Evolutionary conservation across 2,113 vertebrate species (phyloP), one percentile per base, ranked within the genome.

Genomic region (Peromyscus maniculatus): DNA sequence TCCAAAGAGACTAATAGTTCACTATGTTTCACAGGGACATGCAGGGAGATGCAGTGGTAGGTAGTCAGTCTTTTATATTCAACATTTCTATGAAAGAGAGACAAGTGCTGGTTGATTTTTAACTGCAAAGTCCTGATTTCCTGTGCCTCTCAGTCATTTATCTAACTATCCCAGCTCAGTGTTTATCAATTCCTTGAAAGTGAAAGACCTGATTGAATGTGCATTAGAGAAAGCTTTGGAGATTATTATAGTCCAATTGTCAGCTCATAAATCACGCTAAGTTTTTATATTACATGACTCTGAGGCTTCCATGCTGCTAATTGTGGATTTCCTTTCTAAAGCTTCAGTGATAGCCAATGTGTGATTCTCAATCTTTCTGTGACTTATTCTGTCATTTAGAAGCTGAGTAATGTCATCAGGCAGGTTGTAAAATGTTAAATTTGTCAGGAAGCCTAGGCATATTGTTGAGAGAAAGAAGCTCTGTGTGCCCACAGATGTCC

Each of bases 171-270:
- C 92, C 1, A 10, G 31, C 87, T 94, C 95, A 72, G 79, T 97
- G 87, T 98, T 96, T 97, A 97, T 97, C 96, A 97, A 96, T 72
- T 97, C 77, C 43, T 87, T 92, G 67, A 90, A 95, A 97, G 43
- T 62, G 67, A 91, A 95, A 87, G 87, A 87, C 79, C 97, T 97
- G 97, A 98, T 96, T 94, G 93, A 97, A 97, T 92, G 95, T 93
- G 79, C 84, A 84, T 93, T 96, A 94, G 83, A 93, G 87, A 91
- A 97, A 97, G 83, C 96, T 94, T 90, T 75, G 92, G 91, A 94
- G 93, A 97, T 95, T 95, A 97, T 97, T 97, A 97, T 97, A 95
- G 91, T 79, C 91, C 83, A 83, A 93, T 95, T 96, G 96, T 97
- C 95, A 95, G 90, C 87, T 57, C 69, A 98, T 98, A 94, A 90